Evolutionary conservation across 2,888 invertebrate species (phyloP), one percentile per base, ranked within the genome.

Genomic region (Scelioninae gen. 1): DNA sequence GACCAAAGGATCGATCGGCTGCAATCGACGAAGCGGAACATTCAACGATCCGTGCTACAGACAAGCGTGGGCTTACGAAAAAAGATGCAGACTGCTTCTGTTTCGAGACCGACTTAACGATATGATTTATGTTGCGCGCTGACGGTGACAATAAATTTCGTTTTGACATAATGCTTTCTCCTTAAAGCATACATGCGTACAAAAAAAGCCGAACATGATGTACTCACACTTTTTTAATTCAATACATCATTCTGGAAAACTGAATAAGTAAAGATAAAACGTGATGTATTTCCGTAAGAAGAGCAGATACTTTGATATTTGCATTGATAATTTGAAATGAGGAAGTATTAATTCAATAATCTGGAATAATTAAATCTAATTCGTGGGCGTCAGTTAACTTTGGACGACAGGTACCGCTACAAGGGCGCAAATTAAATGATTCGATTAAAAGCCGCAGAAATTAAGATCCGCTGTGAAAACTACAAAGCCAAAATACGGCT

Each of bases 401-500:
- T 87, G 69, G 85, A 65, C 85, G 86, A 85, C 87, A 83, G 83
- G 69, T 71, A 58, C 68, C 51, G 84, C 76, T 85, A 88, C 87
- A 88, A 90, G 89, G 88, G 89, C 84, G 88, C 87, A 90, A 91
- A 91, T 91, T 88, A 89, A 90, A 88, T 88, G 90, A 91, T 91
- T 90, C 87, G 89, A 91, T 91, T 90, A 91, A 84, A 85, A 87
- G 84, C 87, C 86, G 82, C 81, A 85, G 86, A 88, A 91, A 91
- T 90, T 88, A 89, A 89, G 89, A 89, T 89, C 85, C 87, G 85
- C 78, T 82, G 78, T 49, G 83, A 78, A 84, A 86, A 86, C 84
- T 84, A 84, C 78, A 86, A 88, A 88, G 88, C 83, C 87, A 85
- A 90, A 90, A 89, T 89, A 89, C 88, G 88, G 78, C 84, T 83